Evolutionary conservation across 2,113 vertebrate species (phyloP).

Genomic region (Myotis brandtii): DNA sequence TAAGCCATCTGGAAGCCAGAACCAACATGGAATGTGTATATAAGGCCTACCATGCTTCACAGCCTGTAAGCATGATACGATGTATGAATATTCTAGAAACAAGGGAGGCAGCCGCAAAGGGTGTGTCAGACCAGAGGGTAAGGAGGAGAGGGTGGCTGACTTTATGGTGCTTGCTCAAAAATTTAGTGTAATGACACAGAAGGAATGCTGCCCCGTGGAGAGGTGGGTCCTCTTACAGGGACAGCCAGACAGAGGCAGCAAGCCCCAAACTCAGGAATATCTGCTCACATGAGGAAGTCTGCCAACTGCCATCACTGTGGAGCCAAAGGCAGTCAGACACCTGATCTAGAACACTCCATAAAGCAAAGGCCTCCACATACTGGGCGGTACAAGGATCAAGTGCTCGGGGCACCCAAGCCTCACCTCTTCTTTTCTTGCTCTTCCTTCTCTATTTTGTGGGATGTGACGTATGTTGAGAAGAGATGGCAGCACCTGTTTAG

Average conservation of each 20-base stretch:
- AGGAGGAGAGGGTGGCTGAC: neutral
- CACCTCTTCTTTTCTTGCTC: constrained; percentile 98
- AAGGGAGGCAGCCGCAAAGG: neutral
- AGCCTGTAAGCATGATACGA: neutral
- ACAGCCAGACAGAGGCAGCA: neutral
- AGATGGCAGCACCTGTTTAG: constrained; percentile 96
- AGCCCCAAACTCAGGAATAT: neutral
- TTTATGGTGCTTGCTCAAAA: neutral
- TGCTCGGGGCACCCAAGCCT: neutral
- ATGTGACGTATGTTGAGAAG: constrained; percentile 95
- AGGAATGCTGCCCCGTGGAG: neutral
- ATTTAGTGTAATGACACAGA: neutral
- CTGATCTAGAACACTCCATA: neutral
- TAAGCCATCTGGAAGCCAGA: neutral
- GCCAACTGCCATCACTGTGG: neutral
- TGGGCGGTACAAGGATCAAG: neutral
- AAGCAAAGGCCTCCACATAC: neutral
- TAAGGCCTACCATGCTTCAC: neutral
- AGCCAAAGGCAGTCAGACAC: neutral
- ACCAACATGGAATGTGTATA: neutral
- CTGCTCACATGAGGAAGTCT: neutral
- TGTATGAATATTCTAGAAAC: neutral
- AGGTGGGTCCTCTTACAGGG: neutral
- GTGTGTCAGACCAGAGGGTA: neutral
- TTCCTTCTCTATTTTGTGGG: constrained; percentile 98